Conservation (phyloP, 2,113 vertebrate genomes). For the Tauraco erythrolophus region DNA sequence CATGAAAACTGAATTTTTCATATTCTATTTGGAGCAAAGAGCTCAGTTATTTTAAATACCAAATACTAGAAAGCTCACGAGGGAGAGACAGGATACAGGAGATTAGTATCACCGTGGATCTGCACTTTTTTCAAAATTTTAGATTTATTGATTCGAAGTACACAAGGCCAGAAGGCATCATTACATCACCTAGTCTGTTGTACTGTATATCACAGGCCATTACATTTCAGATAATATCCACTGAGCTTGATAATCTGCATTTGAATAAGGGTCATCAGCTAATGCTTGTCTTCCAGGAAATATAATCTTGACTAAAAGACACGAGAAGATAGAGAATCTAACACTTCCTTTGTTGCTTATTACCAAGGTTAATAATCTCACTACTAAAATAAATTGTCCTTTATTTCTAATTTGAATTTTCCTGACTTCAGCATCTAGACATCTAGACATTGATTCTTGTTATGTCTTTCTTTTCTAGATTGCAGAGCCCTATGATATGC, state of each 20-base stretch:
- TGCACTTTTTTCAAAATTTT: not conserved
- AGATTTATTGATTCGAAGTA: not conserved
- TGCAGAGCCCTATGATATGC: not conserved
- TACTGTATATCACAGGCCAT: not conserved
- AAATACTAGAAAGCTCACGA: not conserved
- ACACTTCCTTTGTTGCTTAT: not conserved
- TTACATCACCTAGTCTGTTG: not conserved
- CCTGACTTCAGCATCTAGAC: not conserved
- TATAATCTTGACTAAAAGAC: not conserved
- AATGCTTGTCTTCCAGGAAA: not conserved
- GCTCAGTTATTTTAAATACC: not conserved
- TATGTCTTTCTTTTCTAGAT: not conserved
- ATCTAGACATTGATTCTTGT: not conserved
- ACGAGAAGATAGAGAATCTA: not conserved
- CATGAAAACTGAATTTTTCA: not conserved
- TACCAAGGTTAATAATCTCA: not conserved
- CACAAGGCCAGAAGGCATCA: not conserved
- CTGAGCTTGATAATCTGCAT: not conserved
- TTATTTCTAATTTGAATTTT: not conserved
- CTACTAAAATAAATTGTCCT: not conserved
- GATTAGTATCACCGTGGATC: not conserved
- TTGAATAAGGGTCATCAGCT: not conserved
- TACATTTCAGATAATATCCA: not conserved
- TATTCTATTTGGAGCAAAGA: not conserved
- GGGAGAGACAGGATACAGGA: not conserved